These are phyloP conservation scores for Myopa tessellatipennis DNA, from an alignment of 2,888 invertebrate species.

Conservation along the genomic window DNA sequence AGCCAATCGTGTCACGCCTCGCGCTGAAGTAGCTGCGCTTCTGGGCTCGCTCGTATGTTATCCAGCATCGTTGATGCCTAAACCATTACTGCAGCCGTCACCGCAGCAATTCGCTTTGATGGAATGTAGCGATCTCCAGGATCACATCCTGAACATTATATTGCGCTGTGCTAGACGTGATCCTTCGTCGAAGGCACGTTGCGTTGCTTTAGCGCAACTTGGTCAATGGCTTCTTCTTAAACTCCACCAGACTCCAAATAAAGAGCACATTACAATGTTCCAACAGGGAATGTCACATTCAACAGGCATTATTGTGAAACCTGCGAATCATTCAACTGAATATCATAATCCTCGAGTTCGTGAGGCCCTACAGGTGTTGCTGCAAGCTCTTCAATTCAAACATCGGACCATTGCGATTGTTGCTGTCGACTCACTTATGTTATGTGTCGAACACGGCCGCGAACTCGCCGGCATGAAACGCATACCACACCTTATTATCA, in stretches of 20 bases:
- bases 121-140: conserved; percentile 70
- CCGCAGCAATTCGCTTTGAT: conserved; percentile 68
- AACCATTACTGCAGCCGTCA: conserved; percentile 72
- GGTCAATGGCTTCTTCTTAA: conserved; percentile 71
- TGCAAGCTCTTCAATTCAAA: conserved; percentile 67
- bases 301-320: conserved; percentile 46
- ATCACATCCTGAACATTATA: conserved; percentile 88
- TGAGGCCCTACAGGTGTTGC: conserved; percentile 66
- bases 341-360: conserved; percentile 63
- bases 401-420: conserved; percentile 66
- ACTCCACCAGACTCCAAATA: conserved; percentile 56
- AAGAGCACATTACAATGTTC: conserved; percentile 48
- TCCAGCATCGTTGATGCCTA: conserved; percentile 75
- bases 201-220: conserved; percentile 88
- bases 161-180: conserved; percentile 89
- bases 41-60: conserved; percentile 87
- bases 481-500: conserved; percentile 64
- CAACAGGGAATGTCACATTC: conserved; percentile 60
- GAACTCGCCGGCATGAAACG: conserved; percentile 64
- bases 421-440: conserved; percentile 65
- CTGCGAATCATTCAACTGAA: conserved; percentile 20
- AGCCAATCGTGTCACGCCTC: conserved; percentile 79
- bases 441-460: conserved; percentile 64
- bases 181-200: conserved; percentile 87
- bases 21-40: conserved; percentile 91